Base-by-base conservation (phyloP, 2,888 invertebrate species). In the Cabera pusaria region DNA sequence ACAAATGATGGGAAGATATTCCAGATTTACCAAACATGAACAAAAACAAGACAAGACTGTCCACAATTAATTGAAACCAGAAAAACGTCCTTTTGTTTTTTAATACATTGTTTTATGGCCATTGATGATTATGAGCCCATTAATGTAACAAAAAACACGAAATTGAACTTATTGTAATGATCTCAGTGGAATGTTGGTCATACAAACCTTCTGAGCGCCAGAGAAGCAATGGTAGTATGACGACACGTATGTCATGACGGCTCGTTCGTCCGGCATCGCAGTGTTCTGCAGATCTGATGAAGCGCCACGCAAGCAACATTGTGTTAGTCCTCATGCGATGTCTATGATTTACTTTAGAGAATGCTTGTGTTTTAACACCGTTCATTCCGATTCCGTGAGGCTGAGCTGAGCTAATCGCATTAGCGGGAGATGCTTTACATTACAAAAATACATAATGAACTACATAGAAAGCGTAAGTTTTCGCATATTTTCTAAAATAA, bases 181-280 rank as follows among this genome's bases (percentile, higher is more conserved):
- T 31, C 28, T 35, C 31, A 40, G 44, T 27, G 29, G 46, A 44
- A 46, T 44, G 54, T 58, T 56, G n/a, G 39, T 47, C 24, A 50
- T 53, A 82, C 84, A 91, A 92, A 99, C 99, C 98, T 99, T 98
- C 92, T 99, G 98, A 74, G 98, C 98, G 83, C 99, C 99, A 89
- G 98, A 97, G 94, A 99, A 99, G 91, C 98, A 98, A 92, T 99
- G 99, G 93, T 99, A 99, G 92, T 99, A 99, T 64, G 98, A 98
- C 51, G 99, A 99, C 70, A 99, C 98, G 91, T 99, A 99, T 71
- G 99, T 99, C 99, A 99, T 99, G 87, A 99, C 98, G 65, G 98
- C 98, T 78, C 99, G 93, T 92, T 99, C 99, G 91, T 99, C 99
- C 71, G 99, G 99, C 95, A 98, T 96, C 86, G 97, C 97, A 72